A percentile compares a stretch with the other conserved stretches of the same genome.
Evolutionary conservation across 2,888 invertebrate genomes (phyloP).

Genomic region (Platynereis dumerilii): DNA sequence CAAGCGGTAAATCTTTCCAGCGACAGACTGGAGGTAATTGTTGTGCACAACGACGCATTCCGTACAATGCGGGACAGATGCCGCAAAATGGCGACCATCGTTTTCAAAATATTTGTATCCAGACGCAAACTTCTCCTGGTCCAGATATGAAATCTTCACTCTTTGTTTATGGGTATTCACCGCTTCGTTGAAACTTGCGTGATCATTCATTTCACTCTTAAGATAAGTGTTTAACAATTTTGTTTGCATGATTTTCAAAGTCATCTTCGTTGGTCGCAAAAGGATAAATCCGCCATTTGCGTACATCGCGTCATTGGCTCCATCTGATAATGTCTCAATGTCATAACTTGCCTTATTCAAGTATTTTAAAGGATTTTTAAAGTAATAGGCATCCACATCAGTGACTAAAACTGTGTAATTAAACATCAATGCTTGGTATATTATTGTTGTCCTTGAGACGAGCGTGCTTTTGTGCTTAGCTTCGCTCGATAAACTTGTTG

Average conservation of each 20-base stretch:
- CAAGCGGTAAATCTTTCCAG: conserved; percentile 37
- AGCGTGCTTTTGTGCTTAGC: not conserved
- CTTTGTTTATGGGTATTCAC: too few species aligned
- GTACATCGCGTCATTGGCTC: not conserved
- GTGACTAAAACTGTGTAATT: not conserved
- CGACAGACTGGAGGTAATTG: conserved; percentile 36
- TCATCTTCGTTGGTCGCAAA: not conserved
- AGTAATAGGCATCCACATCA: not conserved
- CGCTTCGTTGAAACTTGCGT: not conserved
- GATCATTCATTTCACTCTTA: not conserved
- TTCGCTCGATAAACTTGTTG: not conserved
- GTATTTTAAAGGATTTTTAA: conserved; percentile 3
- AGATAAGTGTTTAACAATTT: too few species aligned
- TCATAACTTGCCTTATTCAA: not conserved
- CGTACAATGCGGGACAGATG: conserved; percentile 16
- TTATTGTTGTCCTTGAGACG: not conserved
- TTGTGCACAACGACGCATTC: conserved; percentile 36
- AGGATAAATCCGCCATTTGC: not conserved
- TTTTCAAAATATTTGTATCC: conserved; percentile 37
- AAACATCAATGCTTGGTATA: not conserved
- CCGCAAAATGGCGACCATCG: conserved; percentile 13
- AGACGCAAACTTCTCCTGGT: not conserved
- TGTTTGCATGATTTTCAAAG: too few species aligned
- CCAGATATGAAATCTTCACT: too few species aligned
- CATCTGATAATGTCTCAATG: not conserved